Conservation (phyloP, 2,113 vertebrate species). For the Pomatorhinus ruficollis region DNA sequence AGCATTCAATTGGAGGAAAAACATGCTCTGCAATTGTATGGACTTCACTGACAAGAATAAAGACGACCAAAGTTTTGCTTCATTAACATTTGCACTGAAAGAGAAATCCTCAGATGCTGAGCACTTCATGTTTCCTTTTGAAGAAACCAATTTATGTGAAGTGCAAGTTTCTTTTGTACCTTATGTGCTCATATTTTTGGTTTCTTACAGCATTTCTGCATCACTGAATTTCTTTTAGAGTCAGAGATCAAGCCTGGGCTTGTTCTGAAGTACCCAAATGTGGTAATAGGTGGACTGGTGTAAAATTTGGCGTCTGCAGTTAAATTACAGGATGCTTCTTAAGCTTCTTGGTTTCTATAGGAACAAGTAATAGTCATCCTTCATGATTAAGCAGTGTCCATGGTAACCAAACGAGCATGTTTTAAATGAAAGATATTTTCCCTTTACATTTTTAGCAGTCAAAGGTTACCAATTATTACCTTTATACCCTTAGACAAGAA, state of each 20-base stretch:
- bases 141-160: constrained; percentile 58
- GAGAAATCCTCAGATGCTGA: constrained; percentile 44
- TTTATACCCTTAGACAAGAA: not conserved
- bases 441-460: constrained; percentile 65
- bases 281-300: constrained; percentile 62
- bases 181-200: not conserved
- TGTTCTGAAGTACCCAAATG: constrained; percentile 63
- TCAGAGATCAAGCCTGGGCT: constrained; percentile 33
- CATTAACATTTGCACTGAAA: constrained; percentile 37
- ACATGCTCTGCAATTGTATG: not conserved
- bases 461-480: constrained; percentile 67
- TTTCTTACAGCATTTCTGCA: not conserved
- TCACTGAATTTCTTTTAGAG: constrained; percentile 13
- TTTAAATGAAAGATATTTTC: constrained; percentile 76
- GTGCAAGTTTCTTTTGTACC: constrained; percentile 24
- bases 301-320: constrained; percentile 73
- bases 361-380: constrained; percentile 79
- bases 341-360: constrained; percentile 75
- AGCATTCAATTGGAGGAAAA: not conserved
- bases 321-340: constrained; percentile 79
- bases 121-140: constrained; percentile 50
- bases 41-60: not conserved
- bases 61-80: not conserved
- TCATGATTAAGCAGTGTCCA: constrained; percentile 80
- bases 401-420: constrained; percentile 74